Evolutionary conservation across 2,113 vertebrate species (phyloP).

Genomic region (Albula glossodonta): DNA sequence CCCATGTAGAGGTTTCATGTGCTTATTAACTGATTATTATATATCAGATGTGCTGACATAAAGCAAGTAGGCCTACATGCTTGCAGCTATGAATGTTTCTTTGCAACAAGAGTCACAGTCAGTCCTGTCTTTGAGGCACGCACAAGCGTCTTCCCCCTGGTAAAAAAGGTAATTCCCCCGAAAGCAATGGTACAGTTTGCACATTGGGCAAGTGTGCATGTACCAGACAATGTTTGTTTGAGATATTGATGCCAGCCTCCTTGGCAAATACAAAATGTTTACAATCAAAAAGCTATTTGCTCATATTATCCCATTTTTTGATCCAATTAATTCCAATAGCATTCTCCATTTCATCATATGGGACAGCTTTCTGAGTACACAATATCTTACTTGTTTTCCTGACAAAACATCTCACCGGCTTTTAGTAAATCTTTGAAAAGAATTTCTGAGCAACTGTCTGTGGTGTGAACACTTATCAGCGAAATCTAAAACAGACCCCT

Average conservation of each 20-base stretch:
- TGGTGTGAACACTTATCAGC: neutral
- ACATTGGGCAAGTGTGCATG: neutral
- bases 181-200: too few species aligned
- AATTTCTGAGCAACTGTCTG: neutral
- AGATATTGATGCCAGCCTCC: neutral
- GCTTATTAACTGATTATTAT: too few species aligned
- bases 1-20: too few species aligned
- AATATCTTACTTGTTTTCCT: neutral
- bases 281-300: constrained; percentile 6
- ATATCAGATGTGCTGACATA: too few species aligned
- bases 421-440: neutral
- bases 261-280: neutral
- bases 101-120: too few species aligned
- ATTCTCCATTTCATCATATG: neutral
- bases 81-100: too few species aligned
- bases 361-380: neutral
- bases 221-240: neutral
- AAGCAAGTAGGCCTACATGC: too few species aligned
- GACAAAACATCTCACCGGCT: neutral
- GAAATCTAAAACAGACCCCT: too few species aligned
- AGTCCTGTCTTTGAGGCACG: too few species aligned
- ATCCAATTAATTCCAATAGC: neutral
- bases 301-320: neutral
- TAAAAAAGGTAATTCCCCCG: too few species aligned
- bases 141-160: too few species aligned